These are phyloP conservation scores for Lottia gigantea DNA, from an alignment of 2,888 invertebrate species.

Conservation along the genomic window DNA sequence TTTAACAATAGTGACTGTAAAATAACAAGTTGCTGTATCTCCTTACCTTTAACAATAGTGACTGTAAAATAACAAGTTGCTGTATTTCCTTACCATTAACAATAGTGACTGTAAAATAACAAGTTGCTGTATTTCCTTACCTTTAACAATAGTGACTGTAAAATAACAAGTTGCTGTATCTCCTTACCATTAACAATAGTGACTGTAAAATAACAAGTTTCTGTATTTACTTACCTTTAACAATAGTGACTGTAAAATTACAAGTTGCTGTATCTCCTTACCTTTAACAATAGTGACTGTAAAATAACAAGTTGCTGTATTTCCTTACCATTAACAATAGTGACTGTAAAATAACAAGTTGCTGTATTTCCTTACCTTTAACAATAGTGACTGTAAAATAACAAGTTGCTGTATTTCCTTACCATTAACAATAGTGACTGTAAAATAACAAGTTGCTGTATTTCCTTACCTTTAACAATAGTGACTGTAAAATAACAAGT, in stretches of 20 bases:
- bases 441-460: too few species aligned
- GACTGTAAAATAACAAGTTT: neutral
- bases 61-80: conserved; percentile 53
- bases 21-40: too few species aligned
- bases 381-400: too few species aligned
- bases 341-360: conserved; percentile 53
- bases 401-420: too few species aligned
- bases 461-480: too few species aligned
- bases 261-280: too few species aligned
- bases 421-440: too few species aligned
- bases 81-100: conserved; percentile 34
- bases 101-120: too few species aligned
- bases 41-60: conserved; percentile 37
- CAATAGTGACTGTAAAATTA: conserved; percentile 28
- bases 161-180: neutral
- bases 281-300: too few species aligned
- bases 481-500: too few species aligned
- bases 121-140: too few species aligned
- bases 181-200: neutral
- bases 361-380: conserved; percentile 45
- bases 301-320: neutral
- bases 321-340: conserved; percentile 45
- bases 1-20: too few species aligned
- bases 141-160: neutral
- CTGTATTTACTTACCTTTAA: conserved; percentile 39